Evolutionary conservation across 23 tunicate species (phyloP), one percentile per base, ranked within the genome.

Genomic region (Trididemnum nubilum): DNA sequence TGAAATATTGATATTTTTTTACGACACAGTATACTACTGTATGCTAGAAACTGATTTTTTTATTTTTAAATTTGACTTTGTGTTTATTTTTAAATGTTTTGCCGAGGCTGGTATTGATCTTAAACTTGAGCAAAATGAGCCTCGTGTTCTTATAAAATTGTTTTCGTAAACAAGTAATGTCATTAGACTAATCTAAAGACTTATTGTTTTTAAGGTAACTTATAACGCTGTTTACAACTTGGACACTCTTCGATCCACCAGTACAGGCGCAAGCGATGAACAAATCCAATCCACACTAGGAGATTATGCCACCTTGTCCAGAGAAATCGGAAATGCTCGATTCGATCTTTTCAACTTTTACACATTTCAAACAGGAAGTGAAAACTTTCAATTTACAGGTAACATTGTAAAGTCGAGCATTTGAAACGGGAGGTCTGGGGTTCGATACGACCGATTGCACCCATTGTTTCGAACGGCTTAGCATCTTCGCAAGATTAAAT

Each of bases 201-300:
- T 21, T 61, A 61, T 22, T 69, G 22, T 32, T 28, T 69, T 33
- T 9, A 35, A 80, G 84, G 74, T 80, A 63, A 80, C 84, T 35
- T 80, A 80, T 51, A 36, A 65, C 33, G 84, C 65, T 1, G 22
- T 28, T 1, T 65, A 65, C 59, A 69, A 69, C 32, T 5, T 69
- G 37, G 36, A 30, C 12, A 12, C 5, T 18, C 4, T 69, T 7
- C 19, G 26, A 61, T 22, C 69, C 5, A 7, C 4, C 19, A 61
- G 26, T 61, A 37, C 37, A 69, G 19, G 31, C 24, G 74, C 74
- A 69, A 37, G 31, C 24, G 79, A 73, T 73, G 26, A 73, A 21
- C 24, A 3, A 7, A 39, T 73, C 7, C 59, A 4, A 12, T 18
- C 24, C 9, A 37, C 59, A 19, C 7, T 73, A 2, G 79, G 79